A percentile compares a stretch with the other conserved stretches of the same genome.
phyloP scores from a whole-genome alignment of 2,797 vertebrate genomes.

The Sebastolobus altivelis region DNA sequence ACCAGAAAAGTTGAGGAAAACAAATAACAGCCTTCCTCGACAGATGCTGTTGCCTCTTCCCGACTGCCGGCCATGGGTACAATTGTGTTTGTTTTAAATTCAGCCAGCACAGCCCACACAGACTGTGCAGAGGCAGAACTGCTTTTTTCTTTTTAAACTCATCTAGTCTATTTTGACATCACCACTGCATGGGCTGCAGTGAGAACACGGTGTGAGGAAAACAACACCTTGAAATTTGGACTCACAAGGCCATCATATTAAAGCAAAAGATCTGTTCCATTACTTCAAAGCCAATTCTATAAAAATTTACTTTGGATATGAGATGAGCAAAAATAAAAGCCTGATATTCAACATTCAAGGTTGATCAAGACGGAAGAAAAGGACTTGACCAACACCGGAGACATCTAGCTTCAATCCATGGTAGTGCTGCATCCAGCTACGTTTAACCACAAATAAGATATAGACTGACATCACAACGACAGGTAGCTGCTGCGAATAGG shows the following conservation, averaged over 20 bases:
- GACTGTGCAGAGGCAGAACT: conserved; percentile 45
- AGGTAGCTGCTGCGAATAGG: too few species aligned
- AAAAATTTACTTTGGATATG: background rate
- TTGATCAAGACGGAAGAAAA: background rate
- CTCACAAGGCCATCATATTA: conserved; percentile 3
- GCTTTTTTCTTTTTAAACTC: conserved; percentile 7
- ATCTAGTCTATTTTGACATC: conserved; percentile 57
- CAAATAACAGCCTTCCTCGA: conserved; percentile 69
- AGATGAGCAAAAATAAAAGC: background rate
- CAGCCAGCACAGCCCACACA: conserved; percentile 67
- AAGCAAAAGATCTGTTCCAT: background rate
- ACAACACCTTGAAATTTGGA: conserved; percentile 29
- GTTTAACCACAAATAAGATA: too few species aligned
- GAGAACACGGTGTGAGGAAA: conserved; percentile 36
- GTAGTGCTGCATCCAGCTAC: too few species aligned
- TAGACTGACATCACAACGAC: too few species aligned
- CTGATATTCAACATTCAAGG: background rate
- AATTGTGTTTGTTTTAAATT: conserved; percentile 74
- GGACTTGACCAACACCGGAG: too few species aligned
- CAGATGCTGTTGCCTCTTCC: conserved; percentile 66
- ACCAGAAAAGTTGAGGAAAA: conserved; percentile 64
- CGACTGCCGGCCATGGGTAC: conserved; percentile 64
- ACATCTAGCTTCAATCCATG: too few species aligned
- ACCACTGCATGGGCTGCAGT: conserved; percentile 16
- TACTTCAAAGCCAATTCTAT: background rate